Conservation (phyloP, 2,113 vertebrate genomes). For the Leptodactylus fuscus region DNA sequence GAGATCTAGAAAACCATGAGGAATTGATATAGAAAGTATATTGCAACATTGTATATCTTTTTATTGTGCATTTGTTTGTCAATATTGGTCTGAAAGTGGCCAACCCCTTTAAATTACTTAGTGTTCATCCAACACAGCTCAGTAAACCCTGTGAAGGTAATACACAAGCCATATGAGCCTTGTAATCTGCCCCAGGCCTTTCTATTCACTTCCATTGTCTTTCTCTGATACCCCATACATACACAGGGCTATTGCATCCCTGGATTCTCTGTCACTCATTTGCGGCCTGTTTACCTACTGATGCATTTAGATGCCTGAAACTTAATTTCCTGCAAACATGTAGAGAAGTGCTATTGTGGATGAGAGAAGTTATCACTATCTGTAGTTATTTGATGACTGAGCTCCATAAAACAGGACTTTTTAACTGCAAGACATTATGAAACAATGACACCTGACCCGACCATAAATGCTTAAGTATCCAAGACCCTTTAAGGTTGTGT, state of each 20-base stretch:
- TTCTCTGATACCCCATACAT: neutral
- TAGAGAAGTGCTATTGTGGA: conserved; percentile 20
- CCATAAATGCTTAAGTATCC: neutral
- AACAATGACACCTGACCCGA: conserved; percentile 18
- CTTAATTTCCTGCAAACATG: neutral
- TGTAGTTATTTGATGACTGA: conserved; percentile 8
- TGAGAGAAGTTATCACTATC: neutral
- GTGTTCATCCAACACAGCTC: neutral
- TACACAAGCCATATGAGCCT: neutral
- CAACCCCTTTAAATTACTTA: no score
- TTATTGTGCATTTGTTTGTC: no score
- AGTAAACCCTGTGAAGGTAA: neutral
- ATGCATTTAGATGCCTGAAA: conserved; percentile 10
- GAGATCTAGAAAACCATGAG: no score
- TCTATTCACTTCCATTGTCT: conserved; percentile 45
- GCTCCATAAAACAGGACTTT: neutral
- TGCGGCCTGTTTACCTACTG: neutral
- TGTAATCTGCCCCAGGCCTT: neutral
- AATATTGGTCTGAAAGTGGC: no score
- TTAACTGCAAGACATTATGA: neutral
- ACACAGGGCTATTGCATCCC: neutral
- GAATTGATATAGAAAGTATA: no score
- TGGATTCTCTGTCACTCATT: neutral
- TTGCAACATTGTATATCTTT: no score
- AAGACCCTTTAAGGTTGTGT: neutral